Evolutionary conservation across 2,888 invertebrate genomes (phyloP), one percentile per base, ranked within the genome.

Genomic region (Cryptus viduatorius): DNA sequence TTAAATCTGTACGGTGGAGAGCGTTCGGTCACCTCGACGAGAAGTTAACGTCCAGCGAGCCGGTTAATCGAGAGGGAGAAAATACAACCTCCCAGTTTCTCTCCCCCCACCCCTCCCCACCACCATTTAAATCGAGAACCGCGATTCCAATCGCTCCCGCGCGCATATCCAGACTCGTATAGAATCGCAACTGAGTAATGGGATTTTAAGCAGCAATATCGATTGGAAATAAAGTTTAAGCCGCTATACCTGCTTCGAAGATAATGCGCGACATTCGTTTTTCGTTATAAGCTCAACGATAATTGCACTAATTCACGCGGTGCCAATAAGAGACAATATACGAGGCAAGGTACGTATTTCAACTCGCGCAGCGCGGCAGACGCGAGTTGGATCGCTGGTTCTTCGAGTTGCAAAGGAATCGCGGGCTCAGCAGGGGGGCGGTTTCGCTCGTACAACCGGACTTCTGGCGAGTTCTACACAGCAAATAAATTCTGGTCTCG

Each of bases 11-110:
- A 80, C 80, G 73, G 37, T 37, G 37, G 80, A 77, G 84, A 84
- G 68, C 80, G 84, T 73, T 84, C 59, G 84, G 84, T 84, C 84
- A 84, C 84, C 79, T 81, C 77, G 80, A 19, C 65, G 65, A 84
- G 77, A 79, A 80, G 80, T 81, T 81, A 75, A 84, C 77, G 53
- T 77, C 61, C 19, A 77, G 65, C 81, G 77, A 56, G 75, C 78
- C 77, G 46, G 73, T 73, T 19, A 73, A 73, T 46, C 73, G 67
- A 77, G 68, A 56, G 44, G 56, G 59, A 78, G 69, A 84, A 84
- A 84, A 84, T 77, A 81, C 72, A 68, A 84, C 80, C 73, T 80
- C 80, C 79, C 59, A 71, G 67, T 72, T 82, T 48, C 61, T 68
- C 69, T 37, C 37, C 37, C 56, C 69, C 42, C 16, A 16, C 68